Percentiles rank a stretch among this genome's conserved stretches.
phyloP scores from a whole-genome alignment of 2,113 vertebrate species.

The Solea senegalensis region DNA sequence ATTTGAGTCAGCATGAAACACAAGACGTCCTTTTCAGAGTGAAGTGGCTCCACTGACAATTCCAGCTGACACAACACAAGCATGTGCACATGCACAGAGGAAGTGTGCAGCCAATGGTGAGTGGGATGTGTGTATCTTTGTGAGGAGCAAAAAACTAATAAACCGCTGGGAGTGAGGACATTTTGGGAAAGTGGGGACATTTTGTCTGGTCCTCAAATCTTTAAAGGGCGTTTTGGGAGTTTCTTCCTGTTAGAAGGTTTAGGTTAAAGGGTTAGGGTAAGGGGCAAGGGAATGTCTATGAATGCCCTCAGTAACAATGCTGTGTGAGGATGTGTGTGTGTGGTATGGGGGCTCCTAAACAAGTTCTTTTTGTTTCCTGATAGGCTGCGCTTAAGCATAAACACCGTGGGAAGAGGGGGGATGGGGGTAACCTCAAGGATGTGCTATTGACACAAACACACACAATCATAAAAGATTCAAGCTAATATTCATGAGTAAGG shows the following conservation, averaged over 20 bases:
- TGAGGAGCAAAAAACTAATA: background rate
- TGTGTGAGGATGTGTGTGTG: background rate
- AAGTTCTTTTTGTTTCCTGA: conserved; percentile 35
- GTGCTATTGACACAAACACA: conserved; percentile 28
- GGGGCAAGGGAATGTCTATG: no score
- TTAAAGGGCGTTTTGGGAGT: no score
- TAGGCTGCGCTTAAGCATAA: conserved; percentile 22
- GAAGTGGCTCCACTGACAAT: conserved; percentile 29
- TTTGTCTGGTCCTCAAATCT: no score
- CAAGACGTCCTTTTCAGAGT: background rate
- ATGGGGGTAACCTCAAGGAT: conserved; percentile 35
- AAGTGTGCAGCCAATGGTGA: conserved; percentile 28
- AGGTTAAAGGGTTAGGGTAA: no score
- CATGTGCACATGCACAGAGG: background rate
- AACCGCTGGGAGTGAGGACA: no score
- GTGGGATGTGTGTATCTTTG: conserved; percentile 3
- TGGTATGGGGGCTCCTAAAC: conserved; percentile 28
- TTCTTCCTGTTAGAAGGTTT: no score
- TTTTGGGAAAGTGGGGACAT: no score
- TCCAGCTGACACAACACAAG: conserved; percentile 47
- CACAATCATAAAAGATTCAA: background rate
- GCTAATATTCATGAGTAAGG: background rate
- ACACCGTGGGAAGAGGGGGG: conserved; percentile 41
- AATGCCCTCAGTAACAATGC: no score
- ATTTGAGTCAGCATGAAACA: background rate